A percentile compares a stretch with the other conserved stretches of the same genome.
phyloP scores from a whole-genome alignment of 2,797 vertebrate genomes.

The Characodon lateralis region DNA sequence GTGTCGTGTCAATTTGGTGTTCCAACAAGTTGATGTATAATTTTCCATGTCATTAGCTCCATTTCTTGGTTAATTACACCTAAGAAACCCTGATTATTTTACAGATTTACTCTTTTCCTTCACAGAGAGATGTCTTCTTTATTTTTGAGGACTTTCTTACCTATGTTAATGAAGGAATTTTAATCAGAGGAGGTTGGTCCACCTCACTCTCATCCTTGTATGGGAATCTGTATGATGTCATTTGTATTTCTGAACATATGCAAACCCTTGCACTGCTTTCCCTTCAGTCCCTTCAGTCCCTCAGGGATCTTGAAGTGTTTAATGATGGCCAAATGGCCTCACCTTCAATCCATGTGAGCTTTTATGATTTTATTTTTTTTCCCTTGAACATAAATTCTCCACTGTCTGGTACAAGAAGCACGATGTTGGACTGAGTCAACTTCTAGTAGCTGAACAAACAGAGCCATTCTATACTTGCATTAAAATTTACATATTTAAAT shows the following conservation, averaged over 20 bases:
- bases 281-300: background rate
- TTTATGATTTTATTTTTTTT: background rate
- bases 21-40: slow-evolving; percentile 43
- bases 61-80: slow-evolving; percentile 33
- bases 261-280: background rate
- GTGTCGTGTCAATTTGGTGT: slow-evolving; percentile 41
- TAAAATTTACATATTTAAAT: slow-evolving; percentile 36
- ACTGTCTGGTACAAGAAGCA: background rate
- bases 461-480: background rate
- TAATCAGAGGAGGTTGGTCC: background rate
- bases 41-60: slow-evolving; percentile 60
- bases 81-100: background rate
- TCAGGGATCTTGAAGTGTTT: background rate
- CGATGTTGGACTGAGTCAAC: background rate
- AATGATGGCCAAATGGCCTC: too few relatives aligned
- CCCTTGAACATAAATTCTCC: background rate
- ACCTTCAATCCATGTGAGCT: background rate
- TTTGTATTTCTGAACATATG: slow-evolving; percentile 3
- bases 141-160: background rate
- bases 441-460: background rate
- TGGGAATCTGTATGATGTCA: background rate
- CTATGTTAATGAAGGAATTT: slow-evolving; percentile 1
- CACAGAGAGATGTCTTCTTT: background rate
- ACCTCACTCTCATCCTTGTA: background rate
- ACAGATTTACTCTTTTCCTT: background rate